phyloP scores from a whole-genome alignment of 2,888 invertebrate genomes.

The Luperina nickerlii region DNA sequence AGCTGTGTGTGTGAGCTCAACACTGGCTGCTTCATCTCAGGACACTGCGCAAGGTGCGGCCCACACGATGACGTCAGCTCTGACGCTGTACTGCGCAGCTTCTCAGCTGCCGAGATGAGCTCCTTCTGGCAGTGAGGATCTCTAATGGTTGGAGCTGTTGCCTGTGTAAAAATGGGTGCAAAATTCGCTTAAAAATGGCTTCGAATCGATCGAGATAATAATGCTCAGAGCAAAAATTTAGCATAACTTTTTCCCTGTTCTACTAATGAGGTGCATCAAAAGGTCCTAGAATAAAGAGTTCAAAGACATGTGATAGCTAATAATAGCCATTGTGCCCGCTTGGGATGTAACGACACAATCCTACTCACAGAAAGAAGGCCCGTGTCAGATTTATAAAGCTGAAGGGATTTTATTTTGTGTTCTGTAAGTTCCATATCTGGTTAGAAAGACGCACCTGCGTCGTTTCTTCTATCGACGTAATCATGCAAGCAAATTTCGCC shows the following conservation, averaged over 20 bases:
- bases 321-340: no score
- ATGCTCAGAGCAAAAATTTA: background rate
- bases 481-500: background rate
- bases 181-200: background rate
- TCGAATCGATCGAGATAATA: background rate
- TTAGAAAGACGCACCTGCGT: no score
- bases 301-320: no score
- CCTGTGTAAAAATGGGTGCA: constrained; percentile 49
- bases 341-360: no score
- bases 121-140: constrained; percentile 67
- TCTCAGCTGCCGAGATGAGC: constrained; percentile 64
- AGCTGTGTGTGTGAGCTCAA: constrained; percentile 38
- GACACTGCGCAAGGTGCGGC: constrained; percentile 53
- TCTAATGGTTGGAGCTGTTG: constrained; percentile 69
- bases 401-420: no score
- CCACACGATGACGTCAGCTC: constrained; percentile 58
- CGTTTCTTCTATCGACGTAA: no score
- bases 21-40: constrained; percentile 27
- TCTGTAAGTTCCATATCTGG: no score
- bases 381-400: no score
- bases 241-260: background rate
- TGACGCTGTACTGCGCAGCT: constrained; percentile 60
- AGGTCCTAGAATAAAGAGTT: no score
- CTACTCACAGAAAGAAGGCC: no score
- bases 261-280: background rate